These are phyloP conservation scores for Leptodactylus fallax DNA, from an alignment of 2,797 vertebrate genomes.

Conservation along the genomic window DNA sequence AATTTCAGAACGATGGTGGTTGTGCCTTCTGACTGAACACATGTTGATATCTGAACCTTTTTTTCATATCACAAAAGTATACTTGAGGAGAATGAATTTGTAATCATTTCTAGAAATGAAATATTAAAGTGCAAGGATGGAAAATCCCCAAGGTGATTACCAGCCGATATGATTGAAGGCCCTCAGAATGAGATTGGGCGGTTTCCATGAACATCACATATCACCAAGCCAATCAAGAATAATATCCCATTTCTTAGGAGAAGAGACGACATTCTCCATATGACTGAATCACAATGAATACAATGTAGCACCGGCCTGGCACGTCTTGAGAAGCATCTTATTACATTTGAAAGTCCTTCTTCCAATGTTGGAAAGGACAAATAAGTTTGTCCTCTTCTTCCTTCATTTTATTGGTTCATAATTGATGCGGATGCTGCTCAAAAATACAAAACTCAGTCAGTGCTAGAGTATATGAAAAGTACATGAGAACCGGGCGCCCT, in stretches of 20 bases:
- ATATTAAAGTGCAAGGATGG: conserved; percentile 40
- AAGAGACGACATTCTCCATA: not conserved
- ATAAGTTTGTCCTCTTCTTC: not conserved
- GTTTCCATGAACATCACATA: conserved; percentile 1
- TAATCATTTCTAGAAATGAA: conserved; percentile 49
- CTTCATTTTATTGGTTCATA: conserved; percentile 11
- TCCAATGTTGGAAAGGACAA: conserved; percentile 26
- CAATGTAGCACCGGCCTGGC: not conserved
- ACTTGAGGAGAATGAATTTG: conserved; percentile 43
- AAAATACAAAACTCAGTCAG: conserved; percentile 28
- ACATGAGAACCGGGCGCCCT: conserved; percentile 13
- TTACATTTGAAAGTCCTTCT: not conserved
- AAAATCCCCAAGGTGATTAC: conserved; percentile 52
- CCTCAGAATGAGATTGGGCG: conserved; percentile 43
- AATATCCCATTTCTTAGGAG: conserved; percentile 28
- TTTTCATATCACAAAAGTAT: conserved; percentile 19
- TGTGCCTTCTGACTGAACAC: not conserved
- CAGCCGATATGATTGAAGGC: conserved; percentile 34
- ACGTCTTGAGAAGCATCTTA: conserved; percentile 2
- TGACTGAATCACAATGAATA: conserved; percentile 5
- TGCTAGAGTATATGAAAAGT: conserved; percentile 30
- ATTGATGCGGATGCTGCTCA: conserved; percentile 18
- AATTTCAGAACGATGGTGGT: not conserved
- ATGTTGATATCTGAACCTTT: conserved; percentile 1
- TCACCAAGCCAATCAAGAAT: conserved; percentile 43